Conservation (phyloP, 2,888 invertebrate genomes). For the Drosophila cyrtoloma region DNA sequence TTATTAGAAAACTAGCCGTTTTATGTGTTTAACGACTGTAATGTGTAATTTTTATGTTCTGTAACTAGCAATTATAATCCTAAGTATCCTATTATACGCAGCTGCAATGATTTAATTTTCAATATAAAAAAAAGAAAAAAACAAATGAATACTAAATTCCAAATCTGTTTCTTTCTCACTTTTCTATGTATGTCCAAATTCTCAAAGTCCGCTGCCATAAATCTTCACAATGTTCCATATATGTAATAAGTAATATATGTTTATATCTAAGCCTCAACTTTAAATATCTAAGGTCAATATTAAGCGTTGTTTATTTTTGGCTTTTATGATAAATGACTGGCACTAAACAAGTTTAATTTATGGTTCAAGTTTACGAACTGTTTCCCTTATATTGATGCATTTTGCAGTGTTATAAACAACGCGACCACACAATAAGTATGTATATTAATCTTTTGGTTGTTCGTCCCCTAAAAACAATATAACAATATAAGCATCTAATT, state of each 20-base stretch:
- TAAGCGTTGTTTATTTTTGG: constrained; percentile 20
- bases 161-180: neutral
- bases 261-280: constrained; percentile 3
- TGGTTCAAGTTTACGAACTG: constrained; percentile 29
- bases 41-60: neutral
- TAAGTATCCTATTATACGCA: neutral
- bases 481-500: constrained; percentile 35
- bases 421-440: constrained; percentile 26
- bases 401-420: constrained; percentile 37
- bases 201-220: neutral
- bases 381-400: constrained; percentile 45
- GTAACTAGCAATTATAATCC: neutral
- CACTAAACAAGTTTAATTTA: constrained; percentile 50
- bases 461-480: constrained; percentile 21
- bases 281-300: constrained; percentile 29
- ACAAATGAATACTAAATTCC: neutral
- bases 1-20: neutral
- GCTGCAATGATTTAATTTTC: neutral
- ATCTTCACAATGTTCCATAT: constrained; percentile 27
- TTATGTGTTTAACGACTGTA: neutral
- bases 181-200: neutral
- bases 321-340: constrained; percentile 40
- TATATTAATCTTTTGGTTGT: constrained; percentile 23
- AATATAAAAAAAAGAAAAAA: neutral
- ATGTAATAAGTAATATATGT: constrained; percentile 10